Evolutionary conservation across 1,140 invertebrate genomes (phyloP).

Genomic region (Agraylea sexmaculata): DNA sequence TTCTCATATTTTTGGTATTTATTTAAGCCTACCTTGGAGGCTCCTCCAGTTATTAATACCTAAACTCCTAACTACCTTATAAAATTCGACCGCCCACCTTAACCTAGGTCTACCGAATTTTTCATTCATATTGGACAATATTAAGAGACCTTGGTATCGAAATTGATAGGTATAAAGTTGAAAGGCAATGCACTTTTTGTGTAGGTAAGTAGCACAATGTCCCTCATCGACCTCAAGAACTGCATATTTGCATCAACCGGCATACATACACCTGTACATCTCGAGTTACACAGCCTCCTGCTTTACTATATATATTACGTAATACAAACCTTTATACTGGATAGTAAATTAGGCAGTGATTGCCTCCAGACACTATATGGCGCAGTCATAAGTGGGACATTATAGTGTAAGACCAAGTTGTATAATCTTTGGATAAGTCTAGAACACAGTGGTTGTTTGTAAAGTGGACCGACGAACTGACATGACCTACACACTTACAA

Average conservation of each 20-base stretch:
- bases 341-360: background rate
- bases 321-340: no score
- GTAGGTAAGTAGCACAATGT: conserved; percentile 15
- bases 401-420: conserved; percentile 11
- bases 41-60: no score
- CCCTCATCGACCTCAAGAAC: conserved; percentile 12
- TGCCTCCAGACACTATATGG: background rate
- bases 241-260: conserved; percentile 5
- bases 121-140: no score
- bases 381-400: conserved; percentile 6
- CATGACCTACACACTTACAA: no score
- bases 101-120: no score
- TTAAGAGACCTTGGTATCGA: no score
- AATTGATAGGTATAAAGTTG: no score
- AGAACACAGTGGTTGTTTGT: no score
- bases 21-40: no score
- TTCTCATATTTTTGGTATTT: no score
- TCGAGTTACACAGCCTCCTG: background rate
- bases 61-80: no score
- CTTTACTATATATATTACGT: background rate
- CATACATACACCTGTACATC: background rate
- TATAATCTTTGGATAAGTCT: conserved; percentile 20
- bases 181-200: conserved; percentile 15
- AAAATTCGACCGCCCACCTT: no score
- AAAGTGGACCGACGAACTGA: conserved; percentile 20